A percentile compares a stretch with the other conserved stretches of the same genome.
These are phyloP conservation scores for Pantherophis vulpinus DNA, from an alignment of 2,797 vertebrate genomes.

Conservation along the genomic window DNA sequence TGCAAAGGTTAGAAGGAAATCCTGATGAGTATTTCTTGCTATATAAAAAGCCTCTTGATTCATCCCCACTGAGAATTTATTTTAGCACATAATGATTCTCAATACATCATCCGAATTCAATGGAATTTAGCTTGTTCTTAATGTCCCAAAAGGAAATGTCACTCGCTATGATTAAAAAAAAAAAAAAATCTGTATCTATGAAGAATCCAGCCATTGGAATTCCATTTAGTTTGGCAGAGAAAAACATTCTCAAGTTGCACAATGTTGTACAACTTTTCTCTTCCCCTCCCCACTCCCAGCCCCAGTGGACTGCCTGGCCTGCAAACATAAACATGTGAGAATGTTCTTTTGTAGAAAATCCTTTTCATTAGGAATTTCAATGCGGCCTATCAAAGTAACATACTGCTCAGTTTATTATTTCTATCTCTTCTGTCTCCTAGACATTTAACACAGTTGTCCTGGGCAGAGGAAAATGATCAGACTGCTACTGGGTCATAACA, in stretches of 20 bases:
- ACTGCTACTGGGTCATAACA: neutral
- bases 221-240: constrained; percentile 19
- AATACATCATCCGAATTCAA: constrained; percentile 24
- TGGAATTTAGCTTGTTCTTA: constrained; percentile 30
- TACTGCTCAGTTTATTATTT: neutral
- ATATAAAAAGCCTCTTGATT: constrained; percentile 33
- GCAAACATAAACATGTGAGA: neutral
- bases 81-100: constrained; percentile 26
- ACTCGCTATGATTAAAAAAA: constrained; percentile 22
- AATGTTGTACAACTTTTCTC: neutral
- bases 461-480: neutral
- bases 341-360: neutral
- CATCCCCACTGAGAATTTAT: constrained; percentile 11
- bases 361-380: constrained; percentile 5
- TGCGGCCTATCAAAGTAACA: neutral
- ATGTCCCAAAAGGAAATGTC: constrained; percentile 21
- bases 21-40: neutral
- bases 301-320: neutral
- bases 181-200: neutral
- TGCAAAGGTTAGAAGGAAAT: neutral
- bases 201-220: constrained; percentile 8
- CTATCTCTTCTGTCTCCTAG: neutral
- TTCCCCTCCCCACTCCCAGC: neutral
- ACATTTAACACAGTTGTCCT: neutral
- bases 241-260: neutral